Percentiles rank a stretch among this genome's conserved stretches.
Evolutionary conservation across 2,797 vertebrate genomes (phyloP).

Genomic region (Florisuga fusca): DNA sequence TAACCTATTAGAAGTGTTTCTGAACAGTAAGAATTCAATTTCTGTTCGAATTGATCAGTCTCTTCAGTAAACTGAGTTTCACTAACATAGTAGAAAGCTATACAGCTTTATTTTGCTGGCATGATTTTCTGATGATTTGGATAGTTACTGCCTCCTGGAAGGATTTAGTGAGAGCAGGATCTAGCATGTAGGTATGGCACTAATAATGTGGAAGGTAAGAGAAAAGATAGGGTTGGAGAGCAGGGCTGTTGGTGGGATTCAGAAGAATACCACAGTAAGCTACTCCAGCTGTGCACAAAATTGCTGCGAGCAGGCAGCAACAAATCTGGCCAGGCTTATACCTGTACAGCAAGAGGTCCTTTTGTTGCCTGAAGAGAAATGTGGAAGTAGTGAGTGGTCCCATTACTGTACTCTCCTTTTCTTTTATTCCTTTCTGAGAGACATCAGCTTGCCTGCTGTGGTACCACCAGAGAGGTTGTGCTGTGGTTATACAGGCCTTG

Average conservation of each 20-base stretch:
- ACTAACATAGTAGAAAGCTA: neutral
- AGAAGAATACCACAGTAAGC: neutral
- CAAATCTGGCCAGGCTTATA: fast-evolving
- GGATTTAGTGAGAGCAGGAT: neutral
- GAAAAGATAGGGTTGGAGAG: neutral
- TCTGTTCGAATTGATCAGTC: neutral
- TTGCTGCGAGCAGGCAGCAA: neutral
- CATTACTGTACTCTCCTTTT: neutral
- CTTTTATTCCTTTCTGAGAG: neutral
- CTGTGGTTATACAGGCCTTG: neutral
- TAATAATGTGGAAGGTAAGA: neutral
- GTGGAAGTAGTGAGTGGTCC: neutral
- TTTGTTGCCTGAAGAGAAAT: neutral
- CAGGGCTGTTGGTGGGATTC: neutral
- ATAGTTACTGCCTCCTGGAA: neutral
- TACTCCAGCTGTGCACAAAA: neutral
- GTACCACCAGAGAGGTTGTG: neutral
- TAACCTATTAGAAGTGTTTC: neutral
- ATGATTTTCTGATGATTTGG: neutral
- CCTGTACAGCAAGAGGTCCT: neutral
- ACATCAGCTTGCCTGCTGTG: neutral
- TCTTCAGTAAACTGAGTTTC: neutral
- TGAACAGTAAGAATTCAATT: neutral
- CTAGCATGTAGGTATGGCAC: neutral
- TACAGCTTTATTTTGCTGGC: neutral